Evolutionary conservation across 2,888 invertebrate genomes (phyloP).

Genomic region (Euplexia lucipara): DNA sequence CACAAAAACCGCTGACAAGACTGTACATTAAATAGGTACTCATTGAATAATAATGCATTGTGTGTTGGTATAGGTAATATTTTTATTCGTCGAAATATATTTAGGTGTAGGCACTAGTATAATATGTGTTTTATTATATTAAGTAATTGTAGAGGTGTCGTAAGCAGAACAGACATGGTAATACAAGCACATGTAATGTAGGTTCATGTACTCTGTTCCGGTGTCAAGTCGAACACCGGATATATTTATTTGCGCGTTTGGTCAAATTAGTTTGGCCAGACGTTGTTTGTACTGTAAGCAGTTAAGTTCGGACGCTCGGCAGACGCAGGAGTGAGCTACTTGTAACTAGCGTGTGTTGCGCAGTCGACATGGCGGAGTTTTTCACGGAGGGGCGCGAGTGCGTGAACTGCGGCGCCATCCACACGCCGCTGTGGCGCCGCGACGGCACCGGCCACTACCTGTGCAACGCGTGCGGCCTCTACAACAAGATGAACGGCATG

Average conservation of each 20-base stretch:
- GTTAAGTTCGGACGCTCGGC: conserved; percentile 56
- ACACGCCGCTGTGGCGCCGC: conserved; percentile 99
- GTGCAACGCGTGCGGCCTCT: conserved; percentile 99
- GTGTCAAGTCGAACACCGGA: conserved; percentile 26
- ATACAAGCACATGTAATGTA: conserved; percentile 5
- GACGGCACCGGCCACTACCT: conserved; percentile 99
- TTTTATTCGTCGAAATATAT: conserved; percentile 13
- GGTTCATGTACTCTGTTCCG: conserved; percentile 1
- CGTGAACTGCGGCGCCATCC: conserved; percentile 99
- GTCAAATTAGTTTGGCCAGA: conserved; percentile 30
- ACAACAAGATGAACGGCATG: conserved; percentile 99
- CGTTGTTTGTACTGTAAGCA: conserved; percentile 36
- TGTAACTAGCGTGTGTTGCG: conserved; percentile 68
- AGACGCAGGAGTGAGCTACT: conserved; percentile 62
- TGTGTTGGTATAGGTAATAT: conserved; percentile 20
- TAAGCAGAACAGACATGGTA: conserved; percentile 13
- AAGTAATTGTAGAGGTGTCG: background rate
- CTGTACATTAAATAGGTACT: conserved; percentile 9
- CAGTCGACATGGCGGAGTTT: conserved; percentile 93
- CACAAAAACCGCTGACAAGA: conserved; percentile 53
- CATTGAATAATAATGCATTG: conserved; percentile 42
- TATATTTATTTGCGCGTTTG: conserved; percentile 24
- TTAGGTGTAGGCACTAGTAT: conserved; percentile 5
- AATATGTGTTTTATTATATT: conserved; percentile 14
- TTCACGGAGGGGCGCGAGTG: conserved; percentile 98